phyloP scores from a whole-genome alignment of 2,888 invertebrate genomes.

The Himalopsyche japonica region DNA sequence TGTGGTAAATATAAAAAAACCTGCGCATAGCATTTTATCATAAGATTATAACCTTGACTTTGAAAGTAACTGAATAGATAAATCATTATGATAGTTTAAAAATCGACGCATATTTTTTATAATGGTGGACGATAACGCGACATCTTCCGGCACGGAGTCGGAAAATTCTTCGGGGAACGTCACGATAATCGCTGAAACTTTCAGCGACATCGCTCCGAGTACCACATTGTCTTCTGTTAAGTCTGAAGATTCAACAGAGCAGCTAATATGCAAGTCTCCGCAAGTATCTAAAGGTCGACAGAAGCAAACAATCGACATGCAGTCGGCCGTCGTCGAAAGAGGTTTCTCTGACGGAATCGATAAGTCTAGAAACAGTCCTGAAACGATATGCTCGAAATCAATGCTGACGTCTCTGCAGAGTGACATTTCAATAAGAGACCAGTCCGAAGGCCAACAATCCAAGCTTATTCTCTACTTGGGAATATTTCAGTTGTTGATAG shows the following conservation, averaged over 20 bases:
- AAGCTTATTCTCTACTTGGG: conserved; percentile 60
- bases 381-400: conserved; percentile 37
- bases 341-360: conserved; percentile 14
- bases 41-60: not conserved
- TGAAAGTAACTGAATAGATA: not conserved
- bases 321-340: conserved; percentile 51
- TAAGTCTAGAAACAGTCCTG: conserved; percentile 27
- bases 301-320: conserved; percentile 45
- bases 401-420: conserved; percentile 36
- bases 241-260: conserved; percentile 62
- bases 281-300: conserved; percentile 49
- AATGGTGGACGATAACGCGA: conserved; percentile 31
- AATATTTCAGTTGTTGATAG: conserved; percentile 65
- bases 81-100: not conserved
- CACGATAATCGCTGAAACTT: conserved; percentile 45
- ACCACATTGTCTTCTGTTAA: conserved; percentile 57
- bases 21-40: not conserved
- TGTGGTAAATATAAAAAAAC: not conserved
- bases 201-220: conserved; percentile 47
- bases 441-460: conserved; percentile 23
- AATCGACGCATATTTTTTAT: not conserved
- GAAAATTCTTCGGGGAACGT: conserved; percentile 43
- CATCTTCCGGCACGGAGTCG: conserved; percentile 31
- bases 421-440: conserved; percentile 34
- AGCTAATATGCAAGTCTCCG: conserved; percentile 61